Percentiles rank a stretch among this genome's conserved stretches.
Conservation (phyloP, 2,888 invertebrate genomes). For the Zeuzera pyrina region DNA sequence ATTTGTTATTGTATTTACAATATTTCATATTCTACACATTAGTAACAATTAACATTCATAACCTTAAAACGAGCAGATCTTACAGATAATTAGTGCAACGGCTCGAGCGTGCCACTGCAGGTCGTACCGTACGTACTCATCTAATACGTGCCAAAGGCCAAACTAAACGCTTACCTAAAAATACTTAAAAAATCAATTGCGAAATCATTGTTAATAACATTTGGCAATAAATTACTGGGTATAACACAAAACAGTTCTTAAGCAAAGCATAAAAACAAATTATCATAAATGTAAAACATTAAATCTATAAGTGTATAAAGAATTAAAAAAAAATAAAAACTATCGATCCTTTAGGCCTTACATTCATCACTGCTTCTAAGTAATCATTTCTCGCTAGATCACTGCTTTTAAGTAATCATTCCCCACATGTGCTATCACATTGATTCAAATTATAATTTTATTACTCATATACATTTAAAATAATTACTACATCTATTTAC, state of each 20-base stretch:
- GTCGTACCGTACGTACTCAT: too few species aligned
- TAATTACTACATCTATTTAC: constrained; percentile 28
- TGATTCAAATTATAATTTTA: constrained; percentile 31
- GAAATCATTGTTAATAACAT: constrained; percentile 59
- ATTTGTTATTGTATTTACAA: constrained; percentile 68
- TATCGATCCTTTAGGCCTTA: constrained; percentile 38
- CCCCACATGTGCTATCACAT: constrained; percentile 36
- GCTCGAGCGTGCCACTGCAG: not conserved
- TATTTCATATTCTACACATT: constrained; percentile 71
- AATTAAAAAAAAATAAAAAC: constrained; percentile 34
- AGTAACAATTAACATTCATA: constrained; percentile 73
- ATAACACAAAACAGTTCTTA: constrained; percentile 61
- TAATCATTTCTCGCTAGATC: constrained; percentile 9
- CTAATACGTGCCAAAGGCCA: too few species aligned
- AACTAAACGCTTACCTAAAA: constrained; percentile 14
- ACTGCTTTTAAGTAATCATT: constrained; percentile 6
- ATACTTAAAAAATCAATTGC: not conserved
- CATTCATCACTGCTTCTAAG: constrained; percentile 5
- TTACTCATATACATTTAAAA: constrained; percentile 39
- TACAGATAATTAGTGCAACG: constrained; percentile 34
- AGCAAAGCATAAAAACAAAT: constrained; percentile 48
- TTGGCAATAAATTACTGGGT: constrained; percentile 72
- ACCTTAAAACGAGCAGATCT: constrained; percentile 71
- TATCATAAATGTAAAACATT: constrained; percentile 34
- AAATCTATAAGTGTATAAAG: constrained; percentile 47